Evolutionary conservation across 1,140 invertebrate genomes (phyloP).

Genomic region (Sycophila sp.): DNA sequence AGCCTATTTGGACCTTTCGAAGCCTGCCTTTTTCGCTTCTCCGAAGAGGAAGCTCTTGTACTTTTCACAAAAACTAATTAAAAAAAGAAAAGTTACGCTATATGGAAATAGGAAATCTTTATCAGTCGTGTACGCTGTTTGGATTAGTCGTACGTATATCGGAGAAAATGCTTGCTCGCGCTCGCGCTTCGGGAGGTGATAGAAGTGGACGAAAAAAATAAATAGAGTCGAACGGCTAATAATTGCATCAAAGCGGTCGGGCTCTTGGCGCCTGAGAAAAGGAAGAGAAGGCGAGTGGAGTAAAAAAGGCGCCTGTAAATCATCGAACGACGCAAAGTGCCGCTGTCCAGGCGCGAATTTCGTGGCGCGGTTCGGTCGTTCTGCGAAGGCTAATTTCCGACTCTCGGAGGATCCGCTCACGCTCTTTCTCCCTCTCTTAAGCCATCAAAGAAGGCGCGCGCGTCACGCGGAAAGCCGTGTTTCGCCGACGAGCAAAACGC

Average conservation of each 20-base stretch:
- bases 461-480: too few relatives aligned
- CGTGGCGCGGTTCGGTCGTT: background rate
- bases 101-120: too few relatives aligned
- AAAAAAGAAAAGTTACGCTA: too few relatives aligned
- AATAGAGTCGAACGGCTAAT: background rate
- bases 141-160: too few relatives aligned
- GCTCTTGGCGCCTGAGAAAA: too few relatives aligned
- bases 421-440: background rate
- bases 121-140: too few relatives aligned
- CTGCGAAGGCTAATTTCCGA: slow-evolving; percentile 20
- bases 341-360: background rate
- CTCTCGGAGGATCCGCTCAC: background rate
- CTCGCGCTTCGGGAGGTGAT: too few relatives aligned
- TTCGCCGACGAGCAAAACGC: slow-evolving; percentile 6
- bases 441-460: background rate
- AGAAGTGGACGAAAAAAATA: background rate
- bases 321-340: background rate
- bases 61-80: too few relatives aligned
- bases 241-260: too few relatives aligned
- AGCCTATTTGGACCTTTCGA: too few relatives aligned
- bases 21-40: too few relatives aligned
- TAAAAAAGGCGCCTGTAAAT: background rate
- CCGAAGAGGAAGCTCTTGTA: too few relatives aligned
- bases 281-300: background rate
- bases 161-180: background rate